Conservation (phyloP, 2,797 vertebrate species). For the Adelosebastes latens region DNA sequence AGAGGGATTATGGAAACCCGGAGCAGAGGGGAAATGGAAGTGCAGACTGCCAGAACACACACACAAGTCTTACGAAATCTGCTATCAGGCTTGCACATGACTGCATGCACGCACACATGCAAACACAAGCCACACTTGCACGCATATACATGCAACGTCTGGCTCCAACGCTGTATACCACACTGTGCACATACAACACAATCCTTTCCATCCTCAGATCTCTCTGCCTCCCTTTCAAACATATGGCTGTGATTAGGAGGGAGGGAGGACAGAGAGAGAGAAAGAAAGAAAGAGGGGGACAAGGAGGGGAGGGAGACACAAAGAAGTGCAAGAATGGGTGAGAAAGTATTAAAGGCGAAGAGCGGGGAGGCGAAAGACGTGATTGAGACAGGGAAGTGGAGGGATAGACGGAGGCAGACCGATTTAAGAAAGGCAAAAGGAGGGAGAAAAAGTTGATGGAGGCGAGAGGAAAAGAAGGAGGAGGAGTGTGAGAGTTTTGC, state of each 20-base stretch:
- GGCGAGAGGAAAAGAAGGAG: constrained; percentile 9
- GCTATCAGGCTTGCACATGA: constrained; percentile 40
- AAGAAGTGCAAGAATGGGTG: constrained; percentile 43
- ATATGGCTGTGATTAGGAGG: constrained; percentile 80
- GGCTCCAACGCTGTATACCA: constrained; percentile 51
- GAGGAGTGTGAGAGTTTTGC: constrained; percentile 68
- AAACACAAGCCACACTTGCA: constrained; percentile 56
- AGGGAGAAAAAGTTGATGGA: constrained; percentile 47
- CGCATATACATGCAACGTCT: constrained; percentile 37
- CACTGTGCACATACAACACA: constrained; percentile 61
- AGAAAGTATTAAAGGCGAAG: constrained; percentile 51
- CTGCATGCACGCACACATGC: constrained; percentile 31
- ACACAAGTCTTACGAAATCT: constrained; percentile 38
- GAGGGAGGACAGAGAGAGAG: constrained; percentile 51
- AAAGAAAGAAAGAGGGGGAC: constrained; percentile 12
- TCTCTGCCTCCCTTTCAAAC: constrained; percentile 67
- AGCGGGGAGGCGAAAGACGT: constrained; percentile 27
- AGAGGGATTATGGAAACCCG: constrained; percentile 58
- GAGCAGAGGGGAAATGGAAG: constrained; percentile 43
- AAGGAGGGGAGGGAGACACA: constrained; percentile 21
- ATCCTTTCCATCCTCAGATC: constrained; percentile 73
- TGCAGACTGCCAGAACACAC: constrained; percentile 35
- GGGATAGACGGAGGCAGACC: constrained; percentile 7
- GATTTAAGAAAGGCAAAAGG: constrained; percentile 29
- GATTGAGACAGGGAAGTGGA: constrained; percentile 23